Evolutionary conservation across 2,888 invertebrate genomes (phyloP), one percentile per base, ranked within the genome.

Genomic region (Noctua fimbriata): DNA sequence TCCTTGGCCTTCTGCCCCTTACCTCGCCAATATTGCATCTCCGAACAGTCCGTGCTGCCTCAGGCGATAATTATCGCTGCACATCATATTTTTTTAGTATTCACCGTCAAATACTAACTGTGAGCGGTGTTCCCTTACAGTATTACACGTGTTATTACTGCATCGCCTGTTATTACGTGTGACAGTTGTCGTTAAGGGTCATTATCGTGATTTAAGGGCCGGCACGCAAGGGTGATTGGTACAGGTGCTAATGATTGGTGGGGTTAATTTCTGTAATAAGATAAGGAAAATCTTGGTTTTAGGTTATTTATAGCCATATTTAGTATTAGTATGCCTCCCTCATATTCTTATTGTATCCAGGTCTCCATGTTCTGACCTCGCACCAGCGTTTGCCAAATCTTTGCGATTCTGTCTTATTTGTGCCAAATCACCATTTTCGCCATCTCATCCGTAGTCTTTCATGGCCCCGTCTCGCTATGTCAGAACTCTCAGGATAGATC

Each of bases 81-180:
- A 63, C 81, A 76, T 87, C 79, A 75, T 83, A 86, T 75, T 82
- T 87, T 88, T 89, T 87, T 83, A 75, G 72, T 80, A 76, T 85
- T 81, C 67, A 60, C 76, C 84, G 81, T 89, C 89, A 88, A 88
- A 89, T 69, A 82, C 76, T 60, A 79, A 88, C 60, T 81, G 73
- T 79, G 65, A 70, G 76, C 72, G 78, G 88, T 84, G 74, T 80
- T 84, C 49, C 71, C 44, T 79, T 69, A 60, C 63, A 67, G 44
- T 66, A 76, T 83, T 73, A 83, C 74, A 71, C 44, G 72, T 83
- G 82, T 83, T 81, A 89, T 89, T 89, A 88, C 12, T 49, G 78
- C 58, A 69, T 79, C 65, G 75, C 44, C 58, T 69, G 66, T 85
- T 66, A 76, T 83, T 80, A 88, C 41, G 14, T 28, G 82, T 81